Evolutionary conservation across 2,888 invertebrate genomes (phyloP), one percentile per base, ranked within the genome.

Genomic region (Diadromus collaris): DNA sequence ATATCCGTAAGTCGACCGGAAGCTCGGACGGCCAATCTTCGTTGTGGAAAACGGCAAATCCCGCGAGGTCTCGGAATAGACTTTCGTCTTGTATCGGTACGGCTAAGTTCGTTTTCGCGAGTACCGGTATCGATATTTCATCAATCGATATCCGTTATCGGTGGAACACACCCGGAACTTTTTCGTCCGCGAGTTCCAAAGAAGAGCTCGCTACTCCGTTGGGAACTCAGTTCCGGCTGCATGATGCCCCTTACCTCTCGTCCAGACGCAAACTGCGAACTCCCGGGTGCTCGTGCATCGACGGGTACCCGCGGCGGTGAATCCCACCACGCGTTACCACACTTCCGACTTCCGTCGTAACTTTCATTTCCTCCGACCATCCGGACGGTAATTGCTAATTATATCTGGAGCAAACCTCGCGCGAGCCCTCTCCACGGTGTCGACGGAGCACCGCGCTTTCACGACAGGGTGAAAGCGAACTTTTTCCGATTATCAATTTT

Each of bases 211-310:
- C 10, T 9, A 9, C 29, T n/a, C 41, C 13, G 24, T 27, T n/a
- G 16, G 24, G 38, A 67, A 54, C 9, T 16, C 68, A 1, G 21
- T 16, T 69, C 56, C 41, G 58, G 27, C 6, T 7, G 4, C 41
- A 10, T 41, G 10, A 51, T 41, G 27, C 54, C 56, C 56, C 27
- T 69, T 80, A 83, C 83, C 83, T 83, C 80, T 84, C n/a, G 81
- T 81, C 83, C 81, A 78, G 10, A 9, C 21, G 5, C 29, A 10
- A 44, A 58, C 58, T 29, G 21, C 58, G 21, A 44, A 51, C 54
- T 16, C 0, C 7, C n/a, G 27, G 13, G 6, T 24, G 34, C 34
- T 34, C 38, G 21, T 61, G 24, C 44, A 69, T n/a, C n/a, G n/a
- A n/a, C 34, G 7, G 21, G 58, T 6, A 48, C 46, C 24, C 34